phyloP scores from a whole-genome alignment of 2,888 invertebrate species.

The Drosophila colorata region DNA sequence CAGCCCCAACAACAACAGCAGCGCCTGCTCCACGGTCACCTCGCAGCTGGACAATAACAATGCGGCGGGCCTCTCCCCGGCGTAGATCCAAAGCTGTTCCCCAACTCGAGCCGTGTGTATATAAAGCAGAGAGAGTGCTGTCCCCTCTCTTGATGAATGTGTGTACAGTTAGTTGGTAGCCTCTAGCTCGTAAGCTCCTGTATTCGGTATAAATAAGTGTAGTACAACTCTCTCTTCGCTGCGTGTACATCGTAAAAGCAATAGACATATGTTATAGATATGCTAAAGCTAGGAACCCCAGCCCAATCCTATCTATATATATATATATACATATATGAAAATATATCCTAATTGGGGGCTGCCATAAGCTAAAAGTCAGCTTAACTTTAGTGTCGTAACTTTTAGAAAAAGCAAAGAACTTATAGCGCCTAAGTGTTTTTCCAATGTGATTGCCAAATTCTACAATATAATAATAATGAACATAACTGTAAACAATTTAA shows the following conservation, averaged over 20 bases:
- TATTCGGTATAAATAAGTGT: constrained; percentile 33
- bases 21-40: constrained; percentile 71
- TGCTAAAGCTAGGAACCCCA: constrained; percentile 24
- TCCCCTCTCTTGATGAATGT: neutral
- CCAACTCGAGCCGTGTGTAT: constrained; percentile 50
- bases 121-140: constrained; percentile 27
- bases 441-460: constrained; percentile 81
- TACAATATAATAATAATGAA: constrained; percentile 58
- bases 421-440: constrained; percentile 78
- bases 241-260: constrained; percentile 78
- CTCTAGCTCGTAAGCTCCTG: constrained; percentile 22
- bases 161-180: constrained; percentile 63
- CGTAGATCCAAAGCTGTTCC: constrained; percentile 49
- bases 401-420: constrained; percentile 69
- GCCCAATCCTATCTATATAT: neutral
- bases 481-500: constrained; percentile 38
- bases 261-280: constrained; percentile 57
- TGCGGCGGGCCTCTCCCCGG: constrained; percentile 53
- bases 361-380: constrained; percentile 60
- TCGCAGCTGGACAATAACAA: constrained; percentile 77
- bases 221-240: constrained; percentile 51
- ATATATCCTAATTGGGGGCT: constrained; percentile 27
- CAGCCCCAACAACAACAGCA: constrained; percentile 82
- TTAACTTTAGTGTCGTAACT: constrained; percentile 41
- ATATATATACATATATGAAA: neutral